These are phyloP conservation scores for Genyomyrus donnyi DNA, from an alignment of 2,113 vertebrate species.

Conservation along the genomic window DNA sequence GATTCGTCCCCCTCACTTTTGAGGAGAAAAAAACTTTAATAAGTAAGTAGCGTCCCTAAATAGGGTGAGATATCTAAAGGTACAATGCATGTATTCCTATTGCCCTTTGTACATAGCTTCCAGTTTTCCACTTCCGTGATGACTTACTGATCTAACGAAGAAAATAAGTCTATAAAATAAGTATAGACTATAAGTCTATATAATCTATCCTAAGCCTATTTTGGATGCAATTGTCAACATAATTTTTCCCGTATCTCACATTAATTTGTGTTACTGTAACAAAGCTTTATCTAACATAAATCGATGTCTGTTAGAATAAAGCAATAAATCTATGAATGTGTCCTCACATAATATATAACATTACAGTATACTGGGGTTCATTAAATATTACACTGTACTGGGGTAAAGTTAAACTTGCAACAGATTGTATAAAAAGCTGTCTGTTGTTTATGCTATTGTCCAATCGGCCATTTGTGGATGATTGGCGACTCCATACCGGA, in stretches of 20 bases:
- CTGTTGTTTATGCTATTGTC: neutral
- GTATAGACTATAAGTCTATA: neutral
- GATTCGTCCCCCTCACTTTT: neutral
- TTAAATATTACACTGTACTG: neutral
- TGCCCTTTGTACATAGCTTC: neutral
- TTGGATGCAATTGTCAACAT: neutral
- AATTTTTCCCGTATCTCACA: neutral
- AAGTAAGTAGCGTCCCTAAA: neutral
- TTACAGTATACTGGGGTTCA: neutral
- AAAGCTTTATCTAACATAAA: neutral
- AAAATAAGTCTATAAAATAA: neutral
- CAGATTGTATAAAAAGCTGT: neutral
- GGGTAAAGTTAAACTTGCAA: neutral
- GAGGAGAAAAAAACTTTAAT: neutral
- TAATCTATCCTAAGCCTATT: neutral
- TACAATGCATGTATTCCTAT: neutral
- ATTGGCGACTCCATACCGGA: neutral
- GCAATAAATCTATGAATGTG: neutral
- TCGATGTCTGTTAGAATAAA: neutral
- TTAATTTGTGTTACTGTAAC: neutral
- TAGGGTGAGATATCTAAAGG: neutral
- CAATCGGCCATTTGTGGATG: neutral
- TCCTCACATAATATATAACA: neutral
- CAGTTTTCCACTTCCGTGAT: neutral
- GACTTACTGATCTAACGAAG: neutral